A percentile compares a stretch with the other conserved stretches of the same genome.
Evolutionary conservation across 2,888 invertebrate genomes (phyloP).

Genomic region (Phyto melanocephala): DNA sequence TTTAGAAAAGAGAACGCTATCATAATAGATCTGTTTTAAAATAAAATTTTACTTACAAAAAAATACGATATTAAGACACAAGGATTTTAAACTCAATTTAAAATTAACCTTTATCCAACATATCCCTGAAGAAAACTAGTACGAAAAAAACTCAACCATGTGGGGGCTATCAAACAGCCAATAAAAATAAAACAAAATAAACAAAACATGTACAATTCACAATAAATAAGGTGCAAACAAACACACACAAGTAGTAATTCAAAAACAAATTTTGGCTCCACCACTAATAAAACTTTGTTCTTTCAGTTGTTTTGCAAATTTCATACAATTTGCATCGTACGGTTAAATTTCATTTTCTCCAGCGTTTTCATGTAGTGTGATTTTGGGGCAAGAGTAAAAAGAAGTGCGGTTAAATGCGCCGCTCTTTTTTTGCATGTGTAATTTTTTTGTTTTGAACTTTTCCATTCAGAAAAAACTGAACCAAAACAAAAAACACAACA

Average conservation of each 20-base stretch:
- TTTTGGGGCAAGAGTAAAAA: slow-evolving; percentile 18
- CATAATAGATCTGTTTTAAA: no score
- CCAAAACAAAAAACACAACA: slow-evolving; percentile 64
- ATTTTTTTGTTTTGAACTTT: slow-evolving; percentile 65
- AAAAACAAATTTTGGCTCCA: slow-evolving; percentile 19
- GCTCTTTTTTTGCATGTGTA: slow-evolving; percentile 61
- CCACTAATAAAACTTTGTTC: slow-evolving; percentile 37
- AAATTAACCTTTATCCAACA: background rate
- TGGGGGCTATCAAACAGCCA: slow-evolving; percentile 11
- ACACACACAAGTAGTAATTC: background rate
- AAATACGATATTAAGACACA: no score
- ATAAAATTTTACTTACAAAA: no score
- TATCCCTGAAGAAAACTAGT: background rate
- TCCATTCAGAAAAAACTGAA: slow-evolving; percentile 65
- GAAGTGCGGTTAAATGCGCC: slow-evolving; percentile 55
- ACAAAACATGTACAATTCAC: slow-evolving; percentile 12
- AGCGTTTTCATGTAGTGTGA: no score
- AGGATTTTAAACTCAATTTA: background rate
- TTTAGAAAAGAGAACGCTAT: no score
- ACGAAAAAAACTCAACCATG: slow-evolving; percentile 13
- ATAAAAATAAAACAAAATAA: background rate
- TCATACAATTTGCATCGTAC: slow-evolving; percentile 52
- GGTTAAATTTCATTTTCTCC: slow-evolving; percentile 16
- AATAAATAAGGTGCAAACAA: background rate
- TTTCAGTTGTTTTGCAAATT: slow-evolving; percentile 61